Evolutionary conservation across 2,888 invertebrate species (phyloP).

Genomic region (Chironomus riparius): DNA sequence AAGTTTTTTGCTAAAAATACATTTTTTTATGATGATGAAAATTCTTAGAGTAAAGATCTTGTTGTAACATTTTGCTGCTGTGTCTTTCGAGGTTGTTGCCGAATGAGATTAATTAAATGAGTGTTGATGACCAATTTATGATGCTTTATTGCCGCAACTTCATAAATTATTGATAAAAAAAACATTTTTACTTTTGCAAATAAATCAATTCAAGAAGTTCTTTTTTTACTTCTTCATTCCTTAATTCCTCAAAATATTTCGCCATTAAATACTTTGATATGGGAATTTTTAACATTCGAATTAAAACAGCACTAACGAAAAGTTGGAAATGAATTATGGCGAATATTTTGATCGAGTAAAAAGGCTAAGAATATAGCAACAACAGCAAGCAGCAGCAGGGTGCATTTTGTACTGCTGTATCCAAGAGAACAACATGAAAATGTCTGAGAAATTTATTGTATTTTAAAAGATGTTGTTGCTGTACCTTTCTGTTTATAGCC

Average conservation of each 20-base stretch:
- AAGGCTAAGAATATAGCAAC: background rate
- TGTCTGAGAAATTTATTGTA: too few relatives aligned
- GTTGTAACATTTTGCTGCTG: background rate
- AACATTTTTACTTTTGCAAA: background rate
- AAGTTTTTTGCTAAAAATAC: conserved; percentile 18
- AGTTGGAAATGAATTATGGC: background rate
- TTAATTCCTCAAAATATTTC: too few relatives aligned
- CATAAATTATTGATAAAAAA: background rate
- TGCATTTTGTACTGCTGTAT: background rate
- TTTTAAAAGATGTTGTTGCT: too few relatives aligned
- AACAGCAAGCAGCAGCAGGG: background rate
- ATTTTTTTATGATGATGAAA: conserved; percentile 9
- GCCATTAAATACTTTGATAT: too few relatives aligned
- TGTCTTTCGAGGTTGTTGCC: background rate
- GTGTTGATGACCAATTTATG: conserved; percentile 27
- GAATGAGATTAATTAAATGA: background rate
- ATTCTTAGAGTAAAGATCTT: background rate
- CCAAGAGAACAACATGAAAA: too few relatives aligned
- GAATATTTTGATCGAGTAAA: background rate
- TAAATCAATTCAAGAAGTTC: too few relatives aligned
- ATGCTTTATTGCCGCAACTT: conserved; percentile 19
- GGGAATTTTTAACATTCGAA: background rate
- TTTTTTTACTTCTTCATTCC: too few relatives aligned
- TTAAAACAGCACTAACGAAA: too few relatives aligned
- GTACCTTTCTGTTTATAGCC: too few relatives aligned